These are phyloP conservation scores for Laothoe populi DNA, from an alignment of 2,888 invertebrate species.

Conservation along the genomic window DNA sequence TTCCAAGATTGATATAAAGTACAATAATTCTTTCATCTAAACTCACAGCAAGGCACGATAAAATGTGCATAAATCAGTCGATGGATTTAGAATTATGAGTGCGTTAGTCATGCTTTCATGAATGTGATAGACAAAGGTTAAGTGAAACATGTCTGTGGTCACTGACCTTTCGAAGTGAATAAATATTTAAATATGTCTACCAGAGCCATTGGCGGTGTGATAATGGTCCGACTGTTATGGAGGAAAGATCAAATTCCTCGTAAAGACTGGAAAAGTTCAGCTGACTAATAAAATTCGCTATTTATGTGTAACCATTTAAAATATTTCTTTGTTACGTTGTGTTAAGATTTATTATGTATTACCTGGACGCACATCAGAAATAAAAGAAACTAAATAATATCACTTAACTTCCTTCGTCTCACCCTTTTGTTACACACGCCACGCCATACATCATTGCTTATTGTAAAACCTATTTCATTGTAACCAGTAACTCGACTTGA, in stretches of 20 bases:
- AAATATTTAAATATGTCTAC: not conserved
- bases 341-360: too few relatives aligned
- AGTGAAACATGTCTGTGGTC: not conserved
- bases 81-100: not conserved
- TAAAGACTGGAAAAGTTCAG: too few relatives aligned
- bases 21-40: not conserved
- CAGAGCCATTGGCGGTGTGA: too few relatives aligned
- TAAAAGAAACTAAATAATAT: too few relatives aligned
- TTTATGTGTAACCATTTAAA: too few relatives aligned
- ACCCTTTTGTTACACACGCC: not conserved
- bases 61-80: not conserved
- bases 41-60: not conserved
- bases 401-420: not conserved
- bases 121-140: conserved; percentile 8
- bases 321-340: too few relatives aligned
- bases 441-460: not conserved
- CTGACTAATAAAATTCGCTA: too few relatives aligned
- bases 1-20: too few relatives aligned
- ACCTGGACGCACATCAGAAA: too few relatives aligned
- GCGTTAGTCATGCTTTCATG: conserved; percentile 5
- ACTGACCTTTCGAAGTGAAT: conserved; percentile 4
- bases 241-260: too few relatives aligned
- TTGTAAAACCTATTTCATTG: conserved; percentile 1
- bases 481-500: not conserved
- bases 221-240: too few relatives aligned